phyloP scores from a whole-genome alignment of 2,888 invertebrate genomes.

The Glyphotaelius pellucidus region DNA sequence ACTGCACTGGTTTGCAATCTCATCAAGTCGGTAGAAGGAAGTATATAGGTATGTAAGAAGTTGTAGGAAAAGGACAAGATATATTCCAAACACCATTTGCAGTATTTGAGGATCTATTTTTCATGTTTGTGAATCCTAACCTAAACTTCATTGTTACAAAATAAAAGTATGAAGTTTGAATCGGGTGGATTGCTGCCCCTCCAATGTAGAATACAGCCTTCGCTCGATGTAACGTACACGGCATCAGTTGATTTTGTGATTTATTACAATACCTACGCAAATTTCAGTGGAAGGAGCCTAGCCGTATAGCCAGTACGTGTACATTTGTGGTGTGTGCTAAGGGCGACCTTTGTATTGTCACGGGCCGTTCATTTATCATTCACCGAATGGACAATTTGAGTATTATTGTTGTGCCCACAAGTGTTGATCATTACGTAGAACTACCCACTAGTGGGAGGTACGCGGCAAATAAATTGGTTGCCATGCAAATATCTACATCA shows the following conservation, averaged over 20 bases:
- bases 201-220: neutral
- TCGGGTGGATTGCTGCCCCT: neutral
- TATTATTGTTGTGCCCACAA: constrained; percentile 57
- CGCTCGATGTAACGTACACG: neutral
- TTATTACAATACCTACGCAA: constrained; percentile 23
- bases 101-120: too few relatives aligned
- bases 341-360: constrained; percentile 54
- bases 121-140: too few relatives aligned
- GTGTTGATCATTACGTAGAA: constrained; percentile 8
- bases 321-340: neutral
- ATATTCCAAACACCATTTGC: neutral
- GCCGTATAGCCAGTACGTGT: neutral
- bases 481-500: constrained; percentile 14
- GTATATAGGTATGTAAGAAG: too few relatives aligned
- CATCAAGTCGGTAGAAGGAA: too few relatives aligned
- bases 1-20: too few relatives aligned
- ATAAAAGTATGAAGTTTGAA: neutral
- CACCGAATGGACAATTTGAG: constrained; percentile 62
- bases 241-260: constrained; percentile 16
- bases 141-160: too few relatives aligned
- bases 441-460: constrained; percentile 11
- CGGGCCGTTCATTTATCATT: constrained; percentile 58
- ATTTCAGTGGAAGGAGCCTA: neutral
- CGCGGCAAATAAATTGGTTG: neutral
- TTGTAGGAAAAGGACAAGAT: too few relatives aligned